Evolutionary conservation across 2,113 vertebrate genomes (phyloP).

Genomic region (Brachypteracias leptosomus): DNA sequence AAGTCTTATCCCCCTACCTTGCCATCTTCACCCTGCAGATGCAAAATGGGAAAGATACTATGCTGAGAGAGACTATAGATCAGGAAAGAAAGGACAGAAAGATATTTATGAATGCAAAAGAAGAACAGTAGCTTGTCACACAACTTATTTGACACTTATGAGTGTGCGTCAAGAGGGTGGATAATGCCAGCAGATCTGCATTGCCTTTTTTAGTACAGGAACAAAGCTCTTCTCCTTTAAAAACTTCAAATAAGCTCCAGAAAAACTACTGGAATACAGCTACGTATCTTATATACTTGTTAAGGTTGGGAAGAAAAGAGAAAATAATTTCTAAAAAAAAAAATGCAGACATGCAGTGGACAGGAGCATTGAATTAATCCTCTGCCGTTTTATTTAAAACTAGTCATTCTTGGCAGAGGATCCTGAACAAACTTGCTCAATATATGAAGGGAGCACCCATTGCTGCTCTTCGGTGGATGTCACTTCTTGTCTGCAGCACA

Average conservation of each 20-base stretch:
- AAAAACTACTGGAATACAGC: neutral
- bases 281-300: neutral
- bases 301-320: neutral
- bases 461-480: neutral
- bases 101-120: neutral
- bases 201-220: neutral
- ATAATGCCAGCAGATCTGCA: neutral
- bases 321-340: neutral
- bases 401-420: neutral
- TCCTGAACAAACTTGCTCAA: neutral
- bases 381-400: neutral
- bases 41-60: neutral
- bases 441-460: neutral
- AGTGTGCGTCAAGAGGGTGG: conserved; percentile 1
- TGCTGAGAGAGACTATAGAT: neutral
- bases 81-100: neutral
- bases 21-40: neutral
- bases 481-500: neutral
- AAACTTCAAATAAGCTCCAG: neutral
- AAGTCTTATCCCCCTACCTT: no score
- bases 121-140: neutral
- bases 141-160: neutral
- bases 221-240: neutral
- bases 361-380: neutral
- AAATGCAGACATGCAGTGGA: neutral